Evolutionary conservation across 1,140 invertebrate genomes (phyloP).

Genomic region (Drosophila saltans): DNA sequence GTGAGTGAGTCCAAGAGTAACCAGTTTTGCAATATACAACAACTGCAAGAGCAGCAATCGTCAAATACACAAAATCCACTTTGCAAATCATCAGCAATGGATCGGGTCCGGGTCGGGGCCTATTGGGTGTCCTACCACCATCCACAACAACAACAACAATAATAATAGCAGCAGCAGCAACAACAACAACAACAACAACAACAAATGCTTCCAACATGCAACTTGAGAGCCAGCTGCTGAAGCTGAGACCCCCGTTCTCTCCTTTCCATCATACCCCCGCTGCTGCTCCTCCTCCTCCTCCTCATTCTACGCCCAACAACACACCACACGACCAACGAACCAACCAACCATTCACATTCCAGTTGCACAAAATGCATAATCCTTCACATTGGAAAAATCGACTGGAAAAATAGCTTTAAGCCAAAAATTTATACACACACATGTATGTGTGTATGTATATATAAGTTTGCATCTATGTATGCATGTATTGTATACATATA

Average conservation of each 20-base stretch:
- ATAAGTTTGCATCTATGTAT: not conserved
- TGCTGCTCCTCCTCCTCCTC: not conserved
- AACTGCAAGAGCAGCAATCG: slow-evolving; percentile 47
- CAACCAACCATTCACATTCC: slow-evolving; percentile 50
- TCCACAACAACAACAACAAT: not conserved
- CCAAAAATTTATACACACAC: not conserved
- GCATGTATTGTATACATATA: too few species aligned
- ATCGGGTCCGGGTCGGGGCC: slow-evolving; percentile 28
- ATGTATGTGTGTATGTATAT: not conserved
- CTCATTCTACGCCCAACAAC: not conserved
- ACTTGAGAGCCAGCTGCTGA: slow-evolving; percentile 43
- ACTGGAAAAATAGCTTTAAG: slow-evolving; percentile 19
- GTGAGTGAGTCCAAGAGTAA: slow-evolving; percentile 49
- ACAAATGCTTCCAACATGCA: slow-evolving; percentile 70
- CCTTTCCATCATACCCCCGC: slow-evolving; percentile 35
- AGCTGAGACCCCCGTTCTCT: not conserved
- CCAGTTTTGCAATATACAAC: slow-evolving; percentile 65
- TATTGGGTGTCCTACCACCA: slow-evolving; percentile 8
- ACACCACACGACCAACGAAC: slow-evolving; percentile 22
- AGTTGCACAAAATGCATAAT: slow-evolving; percentile 50
- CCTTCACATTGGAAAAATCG: slow-evolving; percentile 14
- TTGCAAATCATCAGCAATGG: slow-evolving; percentile 73
- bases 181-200: too few species aligned
- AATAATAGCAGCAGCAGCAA: not conserved
- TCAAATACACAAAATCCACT: slow-evolving; percentile 80